Percentiles rank a stretch among this genome's conserved stretches.
Evolutionary conservation across 92 coral and sea anemone genomes (phyloP).

Genomic region (Micromussa lordhowensis): DNA sequence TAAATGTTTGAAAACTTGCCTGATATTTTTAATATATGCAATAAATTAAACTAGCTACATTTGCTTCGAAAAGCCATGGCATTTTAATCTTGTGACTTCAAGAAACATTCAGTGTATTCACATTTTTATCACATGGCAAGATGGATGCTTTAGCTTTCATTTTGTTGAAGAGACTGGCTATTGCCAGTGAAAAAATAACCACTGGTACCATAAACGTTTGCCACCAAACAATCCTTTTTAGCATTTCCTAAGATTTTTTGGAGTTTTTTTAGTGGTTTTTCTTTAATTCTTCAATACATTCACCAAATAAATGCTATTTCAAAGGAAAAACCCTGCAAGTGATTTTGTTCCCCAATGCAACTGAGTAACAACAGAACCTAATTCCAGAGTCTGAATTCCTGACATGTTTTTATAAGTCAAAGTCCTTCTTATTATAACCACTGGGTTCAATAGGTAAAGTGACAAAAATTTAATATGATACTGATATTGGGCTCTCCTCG

Average conservation of each 20-base stretch:
- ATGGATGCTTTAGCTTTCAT: background rate
- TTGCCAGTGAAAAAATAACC: background rate
- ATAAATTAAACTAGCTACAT: background rate
- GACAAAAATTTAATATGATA: too few species aligned
- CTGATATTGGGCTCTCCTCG: too few species aligned
- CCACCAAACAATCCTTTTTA: too few species aligned
- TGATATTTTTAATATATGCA: background rate
- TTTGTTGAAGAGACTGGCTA: too few species aligned
- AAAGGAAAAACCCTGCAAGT: background rate
- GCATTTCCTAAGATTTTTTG: background rate
- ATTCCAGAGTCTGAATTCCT: background rate
- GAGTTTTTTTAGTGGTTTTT: too few species aligned
- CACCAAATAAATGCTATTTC: background rate
- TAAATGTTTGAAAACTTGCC: background rate
- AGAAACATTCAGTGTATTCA: background rate
- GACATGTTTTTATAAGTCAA: background rate
- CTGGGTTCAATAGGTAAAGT: background rate
- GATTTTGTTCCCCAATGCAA: background rate
- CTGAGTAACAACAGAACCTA: background rate
- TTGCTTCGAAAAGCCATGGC: background rate
- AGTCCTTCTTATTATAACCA: background rate
- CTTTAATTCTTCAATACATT: too few species aligned
- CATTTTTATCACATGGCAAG: constrained; percentile 6
- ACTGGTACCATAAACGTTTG: too few species aligned
- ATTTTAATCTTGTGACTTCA: background rate